Conservation (phyloP, 2,797 vertebrate species). For the Ataeniobius toweri region DNA sequence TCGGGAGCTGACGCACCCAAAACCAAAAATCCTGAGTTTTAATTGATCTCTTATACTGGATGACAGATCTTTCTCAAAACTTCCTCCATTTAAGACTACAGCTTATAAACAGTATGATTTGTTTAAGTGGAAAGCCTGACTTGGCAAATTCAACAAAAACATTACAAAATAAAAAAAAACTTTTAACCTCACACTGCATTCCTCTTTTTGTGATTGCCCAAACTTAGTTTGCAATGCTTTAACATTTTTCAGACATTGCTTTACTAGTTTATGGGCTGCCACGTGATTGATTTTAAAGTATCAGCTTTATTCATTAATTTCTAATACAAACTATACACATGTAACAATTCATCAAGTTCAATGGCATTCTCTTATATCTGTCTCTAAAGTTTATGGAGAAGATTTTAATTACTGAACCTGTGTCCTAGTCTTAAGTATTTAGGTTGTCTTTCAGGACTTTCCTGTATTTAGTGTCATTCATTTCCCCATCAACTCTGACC, state of each 20-base stretch:
- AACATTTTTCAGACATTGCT: too few relatives aligned
- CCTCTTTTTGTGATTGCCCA: neutral
- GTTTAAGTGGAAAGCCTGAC: neutral
- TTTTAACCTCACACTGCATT: neutral
- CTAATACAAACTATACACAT: too few relatives aligned
- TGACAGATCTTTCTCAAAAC: neutral
- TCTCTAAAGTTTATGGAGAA: too few relatives aligned
- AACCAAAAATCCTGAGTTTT: neutral
- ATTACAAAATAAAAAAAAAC: neutral
- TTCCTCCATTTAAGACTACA: neutral
- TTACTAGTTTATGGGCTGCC: too few relatives aligned
- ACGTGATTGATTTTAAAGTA: too few relatives aligned
- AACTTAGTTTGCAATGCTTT: too few relatives aligned
- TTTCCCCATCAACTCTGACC: neutral
- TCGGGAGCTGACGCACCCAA: too few relatives aligned
- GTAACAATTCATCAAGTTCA: too few relatives aligned
- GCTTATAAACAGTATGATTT: neutral
- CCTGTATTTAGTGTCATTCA: neutral
- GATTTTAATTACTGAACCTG: too few relatives aligned
- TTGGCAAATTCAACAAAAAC: neutral
- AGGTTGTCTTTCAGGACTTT: neutral
- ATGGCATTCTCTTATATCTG: too few relatives aligned
- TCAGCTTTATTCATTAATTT: too few relatives aligned
- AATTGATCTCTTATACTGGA: neutral
- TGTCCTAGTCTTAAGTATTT: neutral